Percentiles rank a stretch among this genome's conserved stretches.
Conservation (phyloP, 2,113 vertebrate genomes). For the Aspiorhynchus laticeps region DNA sequence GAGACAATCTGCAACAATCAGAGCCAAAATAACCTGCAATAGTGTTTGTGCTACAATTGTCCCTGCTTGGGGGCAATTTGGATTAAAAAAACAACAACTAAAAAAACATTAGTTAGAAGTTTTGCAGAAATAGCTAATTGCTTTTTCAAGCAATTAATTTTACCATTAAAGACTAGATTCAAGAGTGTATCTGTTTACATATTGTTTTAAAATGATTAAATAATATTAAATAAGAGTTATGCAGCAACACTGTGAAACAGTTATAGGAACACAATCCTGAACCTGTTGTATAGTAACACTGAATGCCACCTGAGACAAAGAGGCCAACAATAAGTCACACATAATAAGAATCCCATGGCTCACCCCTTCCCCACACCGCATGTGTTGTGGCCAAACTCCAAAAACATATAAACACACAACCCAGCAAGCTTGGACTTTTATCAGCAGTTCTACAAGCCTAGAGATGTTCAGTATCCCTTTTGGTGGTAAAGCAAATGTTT, state of each 20-base stretch:
- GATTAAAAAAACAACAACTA: neutral
- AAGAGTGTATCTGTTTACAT: neutral
- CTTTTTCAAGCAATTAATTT: neutral
- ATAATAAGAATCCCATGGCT: neutral
- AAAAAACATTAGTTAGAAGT: neutral
- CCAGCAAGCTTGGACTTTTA: conserved; percentile 3
- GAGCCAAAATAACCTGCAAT: neutral
- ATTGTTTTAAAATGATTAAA: neutral
- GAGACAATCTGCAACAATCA: conserved; percentile 42
- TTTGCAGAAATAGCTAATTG: neutral
- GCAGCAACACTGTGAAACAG: neutral
- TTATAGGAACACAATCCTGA: neutral
- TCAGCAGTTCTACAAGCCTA: conserved; percentile 2
- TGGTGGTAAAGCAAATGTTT: conserved; percentile 11
- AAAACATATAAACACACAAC: neutral
- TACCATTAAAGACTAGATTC: neutral
- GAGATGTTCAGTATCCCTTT: neutral
- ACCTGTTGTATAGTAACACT: neutral
- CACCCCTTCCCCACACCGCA: neutral
- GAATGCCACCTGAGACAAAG: neutral
- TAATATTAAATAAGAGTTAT: neutral
- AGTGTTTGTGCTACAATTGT: neutral
- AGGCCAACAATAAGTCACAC: neutral
- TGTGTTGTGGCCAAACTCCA: conserved; percentile 5
- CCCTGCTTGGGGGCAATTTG: neutral